Percentiles rank a stretch among this genome's conserved stretches.
These are phyloP conservation scores for Corydoras sp. DNA, from an alignment of 2,113 vertebrate species.

Conservation along the genomic window DNA sequence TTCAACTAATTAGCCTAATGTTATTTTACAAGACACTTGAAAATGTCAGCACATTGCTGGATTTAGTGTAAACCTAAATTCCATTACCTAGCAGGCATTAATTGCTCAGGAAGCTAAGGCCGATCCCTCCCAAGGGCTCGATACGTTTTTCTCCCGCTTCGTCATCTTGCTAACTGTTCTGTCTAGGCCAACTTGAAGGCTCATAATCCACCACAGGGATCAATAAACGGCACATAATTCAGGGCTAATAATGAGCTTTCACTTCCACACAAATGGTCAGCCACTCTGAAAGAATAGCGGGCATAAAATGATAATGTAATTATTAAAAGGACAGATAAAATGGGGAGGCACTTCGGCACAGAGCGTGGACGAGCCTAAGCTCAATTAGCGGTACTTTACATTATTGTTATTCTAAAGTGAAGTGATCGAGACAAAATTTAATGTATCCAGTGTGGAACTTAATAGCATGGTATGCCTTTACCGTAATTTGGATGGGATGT, in stretches of 20 bases:
- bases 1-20: slow-evolving; percentile 90
- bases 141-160: slow-evolving; percentile 91
- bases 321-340: slow-evolving; percentile 99
- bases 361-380: slow-evolving; percentile 49
- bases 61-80: slow-evolving; percentile 99
- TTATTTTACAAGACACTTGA: slow-evolving; percentile 94
- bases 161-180: slow-evolving; percentile 99
- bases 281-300: slow-evolving; percentile 77
- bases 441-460: slow-evolving; percentile 61
- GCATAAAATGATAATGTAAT: slow-evolving; percentile 99
- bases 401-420: slow-evolving; percentile 72
- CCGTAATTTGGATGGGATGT: not conserved
- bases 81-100: slow-evolving; percentile 99
- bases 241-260: slow-evolving; percentile 99
- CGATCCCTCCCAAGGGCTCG: slow-evolving; percentile 68
- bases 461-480: slow-evolving; percentile 54
- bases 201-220: slow-evolving; percentile 99
- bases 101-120: slow-evolving; percentile 90
- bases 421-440: slow-evolving; percentile 68
- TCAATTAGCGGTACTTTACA: slow-evolving; percentile 73
- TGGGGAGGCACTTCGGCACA: slow-evolving; percentile 86
- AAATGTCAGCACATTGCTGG: slow-evolving; percentile 93
- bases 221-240: slow-evolving; percentile 99
- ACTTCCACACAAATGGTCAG: slow-evolving; percentile 95
- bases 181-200: slow-evolving; percentile 99